Evolutionary conservation across 2,797 vertebrate genomes (phyloP).

Genomic region (Merluccius polli): DNA sequence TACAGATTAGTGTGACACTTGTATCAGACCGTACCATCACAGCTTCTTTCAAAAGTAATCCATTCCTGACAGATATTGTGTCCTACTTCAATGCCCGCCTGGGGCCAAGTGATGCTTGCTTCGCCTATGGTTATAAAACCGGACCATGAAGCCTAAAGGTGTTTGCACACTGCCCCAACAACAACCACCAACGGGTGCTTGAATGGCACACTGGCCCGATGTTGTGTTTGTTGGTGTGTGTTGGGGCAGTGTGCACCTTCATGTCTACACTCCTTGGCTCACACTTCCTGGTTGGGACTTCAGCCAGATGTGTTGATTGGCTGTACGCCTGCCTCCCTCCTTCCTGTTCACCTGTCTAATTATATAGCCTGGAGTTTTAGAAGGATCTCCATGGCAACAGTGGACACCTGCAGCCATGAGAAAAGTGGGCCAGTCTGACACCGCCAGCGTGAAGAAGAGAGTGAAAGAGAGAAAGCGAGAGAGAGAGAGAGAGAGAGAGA

Average conservation of each 20-base stretch:
- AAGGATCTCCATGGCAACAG: neutral
- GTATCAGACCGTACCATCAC: too few species aligned
- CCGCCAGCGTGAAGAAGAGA: constrained; percentile 9
- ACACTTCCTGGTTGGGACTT: neutral
- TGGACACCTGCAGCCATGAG: neutral
- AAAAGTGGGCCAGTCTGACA: constrained; percentile 31
- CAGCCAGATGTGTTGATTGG: neutral
- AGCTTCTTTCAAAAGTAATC: too few species aligned
- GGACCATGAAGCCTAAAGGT: neutral
- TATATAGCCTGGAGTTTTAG: neutral
- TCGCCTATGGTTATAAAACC: too few species aligned
- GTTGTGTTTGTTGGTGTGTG: too few species aligned
- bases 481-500: constrained; percentile 1
- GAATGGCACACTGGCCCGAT: neutral
- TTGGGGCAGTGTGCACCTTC: too few species aligned
- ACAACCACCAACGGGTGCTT: neutral
- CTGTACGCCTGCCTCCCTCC: neutral
- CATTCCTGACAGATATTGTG: too few species aligned
- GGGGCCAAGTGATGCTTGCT: too few species aligned
- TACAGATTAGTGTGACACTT: too few species aligned
- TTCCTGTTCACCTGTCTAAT: neutral
- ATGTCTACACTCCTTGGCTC: neutral
- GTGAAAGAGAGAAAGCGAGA: constrained; percentile 1
- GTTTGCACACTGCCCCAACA: neutral
- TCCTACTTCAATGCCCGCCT: too few species aligned